Evolutionary conservation across 2,888 invertebrate genomes (phyloP), one percentile per base, ranked within the genome.

Genomic region (Drosophila emarginata): DNA sequence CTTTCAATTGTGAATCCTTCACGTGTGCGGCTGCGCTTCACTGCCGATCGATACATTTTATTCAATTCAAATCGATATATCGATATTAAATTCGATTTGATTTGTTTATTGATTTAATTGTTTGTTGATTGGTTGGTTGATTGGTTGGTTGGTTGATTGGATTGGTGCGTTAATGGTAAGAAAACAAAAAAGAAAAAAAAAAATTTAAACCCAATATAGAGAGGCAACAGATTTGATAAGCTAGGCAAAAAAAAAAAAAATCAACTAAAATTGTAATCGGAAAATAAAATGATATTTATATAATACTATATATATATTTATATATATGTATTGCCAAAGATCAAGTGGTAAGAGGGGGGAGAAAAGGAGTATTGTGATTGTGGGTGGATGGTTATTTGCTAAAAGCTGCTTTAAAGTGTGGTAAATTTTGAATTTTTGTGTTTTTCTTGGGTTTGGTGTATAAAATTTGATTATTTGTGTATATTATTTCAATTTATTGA

Each of bases 1-100:
- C 93, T 93, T 92, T 93, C 93, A 91, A 93, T 92, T 87, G 93
- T 93, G 90, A 94, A 94, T 92, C 94, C 94, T 92, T 96, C 95
- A 92, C 96, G 94, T 89, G 95, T 96, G 91, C 95, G 94, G 91
- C 95, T 95, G 92, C 95, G 94, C 93, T 96, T 96, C 93, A 95
- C 95, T 95, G 92, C 80, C 76, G 4, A 28, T 32, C 68, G 61
- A 68, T 68, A 36, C 37, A 3, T 36, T 36, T 67, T 58, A 59
- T n/a, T n/a, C 23, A 23, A 23, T 2, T 2, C 23, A 23, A 23
- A 23, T 23, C 23, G 23, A 23, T 23, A 23, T 23, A 23, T 23
- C 23, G 23, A 4, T 23, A 23, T 40, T 52, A 57, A 26, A 50
- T 58, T 54, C 56, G 50, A 58, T 67, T 72, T 45, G 52, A 67